Percentiles rank a stretch among this genome's conserved stretches.
Conservation (phyloP, 1,140 invertebrate genomes). For the Battus philenor region DNA sequence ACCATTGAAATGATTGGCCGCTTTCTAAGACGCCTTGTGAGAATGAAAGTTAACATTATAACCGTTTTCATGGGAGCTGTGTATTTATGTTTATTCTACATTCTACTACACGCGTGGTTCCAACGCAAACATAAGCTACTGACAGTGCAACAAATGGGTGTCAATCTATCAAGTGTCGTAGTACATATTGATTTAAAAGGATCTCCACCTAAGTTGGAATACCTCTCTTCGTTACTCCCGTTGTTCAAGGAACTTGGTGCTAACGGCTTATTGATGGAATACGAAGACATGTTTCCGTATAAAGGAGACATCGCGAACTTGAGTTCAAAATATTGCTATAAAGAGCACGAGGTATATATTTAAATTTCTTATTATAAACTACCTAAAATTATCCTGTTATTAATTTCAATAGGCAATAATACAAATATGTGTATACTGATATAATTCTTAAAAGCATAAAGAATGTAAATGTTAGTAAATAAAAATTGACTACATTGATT, state of each 20-base stretch:
- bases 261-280: constrained; percentile 94
- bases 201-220: constrained; percentile 84
- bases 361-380: not conserved
- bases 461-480: too few species aligned
- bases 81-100: constrained; percentile 16
- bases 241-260: constrained; percentile 86
- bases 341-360: constrained; percentile 78
- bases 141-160: not conserved
- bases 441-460: not conserved
- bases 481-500: too few species aligned
- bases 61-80: constrained; percentile 8
- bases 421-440: not conserved
- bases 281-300: constrained; percentile 99
- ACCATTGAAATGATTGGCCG: not conserved
- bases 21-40: not conserved
- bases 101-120: constrained; percentile 21
- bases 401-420: not conserved
- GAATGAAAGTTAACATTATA: constrained; percentile 12
- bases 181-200: constrained; percentile 95
- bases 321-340: constrained; percentile 87
- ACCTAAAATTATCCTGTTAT: not conserved
- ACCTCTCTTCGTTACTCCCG: constrained; percentile 84
- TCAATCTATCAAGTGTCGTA: constrained; percentile 48
- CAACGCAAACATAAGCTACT: constrained; percentile 8
- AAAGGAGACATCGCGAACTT: constrained; percentile 80